Conservation (phyloP, 2,113 vertebrate species). For the Heloderma charlesbogerti region DNA sequence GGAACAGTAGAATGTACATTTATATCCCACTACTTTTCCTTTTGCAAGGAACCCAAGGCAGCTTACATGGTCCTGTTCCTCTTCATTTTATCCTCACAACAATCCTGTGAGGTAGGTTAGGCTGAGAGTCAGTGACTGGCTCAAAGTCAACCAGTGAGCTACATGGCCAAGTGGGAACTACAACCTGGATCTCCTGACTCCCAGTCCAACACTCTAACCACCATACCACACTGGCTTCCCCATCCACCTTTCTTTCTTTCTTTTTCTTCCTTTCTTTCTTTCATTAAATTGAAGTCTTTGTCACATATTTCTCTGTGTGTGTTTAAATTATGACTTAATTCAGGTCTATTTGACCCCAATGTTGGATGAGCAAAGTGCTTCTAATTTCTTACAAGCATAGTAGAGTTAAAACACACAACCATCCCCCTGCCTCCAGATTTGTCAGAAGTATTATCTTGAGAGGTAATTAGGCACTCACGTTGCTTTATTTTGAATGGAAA, state of each 20-base stretch:
- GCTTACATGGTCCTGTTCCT: no score
- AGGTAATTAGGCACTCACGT: conserved; percentile 60
- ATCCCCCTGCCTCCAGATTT: background rate
- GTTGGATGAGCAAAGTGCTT: background rate
- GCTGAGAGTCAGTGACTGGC: no score
- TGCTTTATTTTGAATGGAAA: conserved; percentile 59
- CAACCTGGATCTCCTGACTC: no score
- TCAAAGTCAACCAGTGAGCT: no score
- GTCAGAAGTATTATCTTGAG: conserved; percentile 9
- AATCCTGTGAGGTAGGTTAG: no score
- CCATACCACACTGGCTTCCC: background rate
- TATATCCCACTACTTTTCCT: no score
- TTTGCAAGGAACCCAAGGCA: no score
- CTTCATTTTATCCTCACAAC: no score
- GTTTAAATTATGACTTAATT: background rate
- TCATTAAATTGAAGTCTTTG: background rate
- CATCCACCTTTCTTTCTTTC: background rate
- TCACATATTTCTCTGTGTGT: background rate
- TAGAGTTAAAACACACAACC: background rate
- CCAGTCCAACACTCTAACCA: no score
- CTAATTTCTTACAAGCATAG: background rate
- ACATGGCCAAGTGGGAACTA: no score
- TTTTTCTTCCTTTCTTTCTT: accelerated
- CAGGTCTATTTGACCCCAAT: background rate
- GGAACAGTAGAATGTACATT: no score